phyloP scores from a whole-genome alignment of 37 sponge, comb jelly and placozoan genomes.

The Agelas oroides region DNA sequence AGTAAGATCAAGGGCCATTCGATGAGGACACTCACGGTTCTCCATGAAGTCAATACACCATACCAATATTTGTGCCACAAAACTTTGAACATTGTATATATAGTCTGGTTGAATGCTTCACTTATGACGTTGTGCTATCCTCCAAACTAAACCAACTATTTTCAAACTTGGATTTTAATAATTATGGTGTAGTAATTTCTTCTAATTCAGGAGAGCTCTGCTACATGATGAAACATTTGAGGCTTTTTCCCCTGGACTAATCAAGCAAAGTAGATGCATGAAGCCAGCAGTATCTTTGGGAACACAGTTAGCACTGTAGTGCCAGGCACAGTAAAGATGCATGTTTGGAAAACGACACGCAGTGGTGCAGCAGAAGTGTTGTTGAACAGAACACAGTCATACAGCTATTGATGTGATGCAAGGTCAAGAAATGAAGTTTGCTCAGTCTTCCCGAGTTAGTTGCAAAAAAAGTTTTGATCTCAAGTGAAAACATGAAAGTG shows the following conservation, averaged over 20 bases:
- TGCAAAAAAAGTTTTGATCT: not conserved
- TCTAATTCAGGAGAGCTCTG: constrained; percentile 5
- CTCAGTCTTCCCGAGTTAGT: not conserved
- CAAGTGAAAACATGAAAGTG: not conserved
- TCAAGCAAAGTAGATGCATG: not conserved
- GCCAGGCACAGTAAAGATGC: not conserved
- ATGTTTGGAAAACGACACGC: constrained; percentile 13
- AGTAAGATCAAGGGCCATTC: not conserved
- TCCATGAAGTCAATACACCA: constrained; percentile 1
- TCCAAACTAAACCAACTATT: not conserved
- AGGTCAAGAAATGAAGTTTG: constrained; percentile 17
- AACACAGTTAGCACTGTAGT: not conserved
- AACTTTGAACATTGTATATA: not conserved
- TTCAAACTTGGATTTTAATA: not conserved
- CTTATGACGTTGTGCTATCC: not conserved
- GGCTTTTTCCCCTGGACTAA: constrained; percentile 27
- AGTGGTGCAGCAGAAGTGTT: constrained; percentile 9
- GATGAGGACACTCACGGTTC: not conserved
- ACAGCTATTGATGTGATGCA: constrained; percentile 10
- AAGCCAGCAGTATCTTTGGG: not conserved
- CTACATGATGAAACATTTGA: not conserved
- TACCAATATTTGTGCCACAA: constrained; percentile 22
- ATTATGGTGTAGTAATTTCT: constrained; percentile 4
- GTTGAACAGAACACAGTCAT: constrained; percentile 11
- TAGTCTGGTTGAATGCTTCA: not conserved